Conservation (phyloP, 2,113 vertebrate genomes). For the Myotis yumanensis region DNA sequence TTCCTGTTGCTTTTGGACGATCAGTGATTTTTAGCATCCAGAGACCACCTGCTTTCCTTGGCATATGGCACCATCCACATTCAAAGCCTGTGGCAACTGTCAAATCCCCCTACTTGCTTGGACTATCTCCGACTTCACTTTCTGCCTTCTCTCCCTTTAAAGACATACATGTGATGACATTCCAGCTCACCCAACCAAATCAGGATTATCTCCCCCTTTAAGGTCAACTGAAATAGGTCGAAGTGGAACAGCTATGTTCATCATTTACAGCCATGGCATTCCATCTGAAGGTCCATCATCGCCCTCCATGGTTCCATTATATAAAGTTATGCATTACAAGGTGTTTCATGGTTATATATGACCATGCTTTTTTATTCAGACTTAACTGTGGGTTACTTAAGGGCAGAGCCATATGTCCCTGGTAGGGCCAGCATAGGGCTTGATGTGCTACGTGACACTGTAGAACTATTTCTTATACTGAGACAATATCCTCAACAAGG, state of each 20-base stretch:
- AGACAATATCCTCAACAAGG: not conserved
- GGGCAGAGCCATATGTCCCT: too few relatives aligned
- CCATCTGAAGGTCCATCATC: rapidly evolving
- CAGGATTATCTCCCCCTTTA: not conserved
- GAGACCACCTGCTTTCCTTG: not conserved
- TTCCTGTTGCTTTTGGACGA: not conserved
- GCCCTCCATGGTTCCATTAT: rapidly evolving
- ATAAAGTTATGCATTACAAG: rapidly evolving
- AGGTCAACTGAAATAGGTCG: not conserved
- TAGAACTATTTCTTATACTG: not conserved
- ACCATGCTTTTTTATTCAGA: not conserved
- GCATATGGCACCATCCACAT: not conserved
- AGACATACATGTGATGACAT: not conserved
- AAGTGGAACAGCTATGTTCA: not conserved
- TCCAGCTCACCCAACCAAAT: not conserved
- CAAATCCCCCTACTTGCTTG: not conserved
- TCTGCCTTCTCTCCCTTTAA: not conserved
- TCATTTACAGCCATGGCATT: not conserved
- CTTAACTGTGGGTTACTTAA: not conserved
- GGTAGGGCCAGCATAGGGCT: not conserved
- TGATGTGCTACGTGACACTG: not conserved
- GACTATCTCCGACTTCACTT: not conserved
- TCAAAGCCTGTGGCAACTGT: not conserved
- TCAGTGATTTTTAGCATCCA: not conserved
- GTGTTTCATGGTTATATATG: too few relatives aligned